Percentiles rank a stretch among this genome's conserved stretches.
Conservation (phyloP, 37 sponge, comb jelly and placozoan genomes). For the Cladorhizidae sp. region DNA sequence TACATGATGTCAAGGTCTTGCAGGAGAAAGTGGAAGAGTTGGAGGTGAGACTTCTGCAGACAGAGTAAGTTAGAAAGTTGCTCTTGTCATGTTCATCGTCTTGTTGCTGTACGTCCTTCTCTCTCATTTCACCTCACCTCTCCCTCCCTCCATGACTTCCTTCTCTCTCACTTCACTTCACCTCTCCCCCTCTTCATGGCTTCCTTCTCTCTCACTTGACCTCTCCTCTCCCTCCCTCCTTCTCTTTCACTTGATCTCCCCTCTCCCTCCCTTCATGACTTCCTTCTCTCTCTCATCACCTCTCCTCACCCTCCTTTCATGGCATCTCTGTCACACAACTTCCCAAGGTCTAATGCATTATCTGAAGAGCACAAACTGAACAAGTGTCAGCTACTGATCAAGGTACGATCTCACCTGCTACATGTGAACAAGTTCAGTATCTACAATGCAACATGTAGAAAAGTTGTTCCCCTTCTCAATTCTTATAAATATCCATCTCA, state of each 20-base stretch:
- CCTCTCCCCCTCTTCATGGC: not conserved
- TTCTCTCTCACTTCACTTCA: not conserved
- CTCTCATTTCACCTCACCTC: too few relatives aligned
- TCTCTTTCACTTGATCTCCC: too few relatives aligned
- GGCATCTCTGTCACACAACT: too few relatives aligned
- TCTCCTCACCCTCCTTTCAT: slow-evolving; percentile 10
- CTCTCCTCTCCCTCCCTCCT: too few relatives aligned
- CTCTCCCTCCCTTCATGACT: not conserved
- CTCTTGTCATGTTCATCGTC: not conserved
- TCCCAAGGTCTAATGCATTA: too few relatives aligned
- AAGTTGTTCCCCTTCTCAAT: too few relatives aligned
- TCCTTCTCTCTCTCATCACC: not conserved
- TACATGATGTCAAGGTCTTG: not conserved
- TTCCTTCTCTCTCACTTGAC: too few relatives aligned
- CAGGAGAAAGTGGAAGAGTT: slow-evolving; percentile 9
- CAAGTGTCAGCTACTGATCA: not conserved
- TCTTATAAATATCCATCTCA: too few relatives aligned
- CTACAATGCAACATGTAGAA: not conserved
- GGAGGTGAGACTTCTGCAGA: not conserved
- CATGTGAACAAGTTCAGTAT: not conserved
- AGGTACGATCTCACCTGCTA: not conserved
- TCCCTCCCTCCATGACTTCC: too few relatives aligned
- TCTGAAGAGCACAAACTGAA: not conserved
- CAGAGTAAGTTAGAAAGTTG: not conserved
- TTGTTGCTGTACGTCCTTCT: too few relatives aligned